A percentile compares a stretch with the other conserved stretches of the same genome.
These are phyloP conservation scores for Apis florea DNA, from an alignment of 1,140 invertebrate genomes.

Conservation along the genomic window DNA sequence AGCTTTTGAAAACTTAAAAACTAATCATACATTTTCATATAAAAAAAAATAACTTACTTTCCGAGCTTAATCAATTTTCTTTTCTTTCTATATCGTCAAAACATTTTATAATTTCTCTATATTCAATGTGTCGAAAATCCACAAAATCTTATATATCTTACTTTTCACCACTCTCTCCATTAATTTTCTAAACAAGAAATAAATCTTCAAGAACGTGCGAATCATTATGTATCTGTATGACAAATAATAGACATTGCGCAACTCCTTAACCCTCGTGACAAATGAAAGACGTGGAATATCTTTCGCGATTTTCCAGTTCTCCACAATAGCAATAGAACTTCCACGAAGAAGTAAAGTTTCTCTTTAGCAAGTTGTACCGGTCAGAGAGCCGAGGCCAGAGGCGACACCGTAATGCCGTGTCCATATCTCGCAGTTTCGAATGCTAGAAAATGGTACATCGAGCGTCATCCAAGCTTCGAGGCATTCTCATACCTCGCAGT, in stretches of 20 bases:
- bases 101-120: too few species aligned
- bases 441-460: slow-evolving; percentile 33
- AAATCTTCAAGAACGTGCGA: neutral
- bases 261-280: neutral
- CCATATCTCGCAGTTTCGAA: slow-evolving; percentile 32
- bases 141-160: too few species aligned
- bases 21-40: too few species aligned
- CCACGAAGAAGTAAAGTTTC: slow-evolving; percentile 14
- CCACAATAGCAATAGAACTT: slow-evolving; percentile 21
- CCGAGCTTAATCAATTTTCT: too few species aligned
- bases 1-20: too few species aligned
- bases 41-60: too few species aligned
- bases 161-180: too few species aligned
- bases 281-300: neutral
- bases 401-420: slow-evolving; percentile 42
- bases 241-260: neutral
- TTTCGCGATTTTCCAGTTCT: neutral
- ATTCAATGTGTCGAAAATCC: too few species aligned
- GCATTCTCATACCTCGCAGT: slow-evolving; percentile 47
- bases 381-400: slow-evolving; percentile 30
- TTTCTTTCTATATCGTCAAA: too few species aligned
- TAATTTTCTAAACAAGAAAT: neutral
- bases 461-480: slow-evolving; percentile 31
- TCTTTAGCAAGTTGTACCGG: slow-evolving; percentile 4
- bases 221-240: neutral